phyloP scores from a whole-genome alignment of 2,113 vertebrate genomes.

The Saccopteryx leptura region DNA sequence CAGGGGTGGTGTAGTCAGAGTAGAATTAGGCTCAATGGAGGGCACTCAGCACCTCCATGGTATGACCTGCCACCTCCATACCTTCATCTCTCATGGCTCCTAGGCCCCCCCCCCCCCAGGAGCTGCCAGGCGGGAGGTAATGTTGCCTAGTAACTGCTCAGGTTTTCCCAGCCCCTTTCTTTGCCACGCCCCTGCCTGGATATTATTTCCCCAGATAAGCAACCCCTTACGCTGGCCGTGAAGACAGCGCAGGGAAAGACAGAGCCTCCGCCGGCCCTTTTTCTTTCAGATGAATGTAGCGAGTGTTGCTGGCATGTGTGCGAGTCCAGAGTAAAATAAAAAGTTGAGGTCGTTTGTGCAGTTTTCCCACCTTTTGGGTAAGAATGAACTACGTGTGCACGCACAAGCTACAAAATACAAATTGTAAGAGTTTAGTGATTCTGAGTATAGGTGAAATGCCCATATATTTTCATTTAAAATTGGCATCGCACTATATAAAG shows the following conservation, averaged over 20 bases:
- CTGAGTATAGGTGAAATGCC: neutral
- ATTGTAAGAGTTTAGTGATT: neutral
- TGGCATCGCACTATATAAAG: neutral
- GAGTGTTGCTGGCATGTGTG: neutral
- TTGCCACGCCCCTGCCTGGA: neutral
- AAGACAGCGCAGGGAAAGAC: neutral
- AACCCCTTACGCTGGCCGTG: neutral
- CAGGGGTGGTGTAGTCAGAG: neutral
- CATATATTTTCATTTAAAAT: constrained; percentile 20
- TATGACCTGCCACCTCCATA: neutral
- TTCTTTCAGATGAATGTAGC: neutral
- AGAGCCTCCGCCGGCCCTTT: neutral
- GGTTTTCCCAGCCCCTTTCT: neutral
- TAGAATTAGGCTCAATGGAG: neutral
- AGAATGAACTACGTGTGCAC: neutral
- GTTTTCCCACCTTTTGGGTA: neutral
- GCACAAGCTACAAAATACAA: neutral
- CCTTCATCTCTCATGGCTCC: accelerated
- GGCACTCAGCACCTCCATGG: neutral
- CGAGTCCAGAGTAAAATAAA: neutral
- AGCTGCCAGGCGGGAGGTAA: neutral
- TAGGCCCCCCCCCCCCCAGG: neutral
- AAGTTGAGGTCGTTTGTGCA: neutral
- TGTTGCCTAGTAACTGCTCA: neutral
- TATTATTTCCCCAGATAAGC: neutral